Conservation (phyloP, 2,888 invertebrate species). For the Balanococcus diminutus region DNA sequence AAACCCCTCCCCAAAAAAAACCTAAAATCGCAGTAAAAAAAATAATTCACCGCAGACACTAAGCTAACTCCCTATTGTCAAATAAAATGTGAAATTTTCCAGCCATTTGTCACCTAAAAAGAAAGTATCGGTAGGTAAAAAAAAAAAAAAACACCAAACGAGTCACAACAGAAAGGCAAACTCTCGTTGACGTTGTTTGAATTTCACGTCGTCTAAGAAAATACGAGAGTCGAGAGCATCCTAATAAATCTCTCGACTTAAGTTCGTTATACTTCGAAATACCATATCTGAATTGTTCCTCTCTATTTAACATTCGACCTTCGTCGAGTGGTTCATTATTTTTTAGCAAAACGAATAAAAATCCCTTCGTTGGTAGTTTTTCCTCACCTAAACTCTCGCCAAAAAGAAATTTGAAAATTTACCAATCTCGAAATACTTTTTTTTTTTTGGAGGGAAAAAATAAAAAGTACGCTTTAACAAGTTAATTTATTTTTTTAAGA, state of each 20-base stretch:
- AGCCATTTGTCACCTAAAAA: background rate
- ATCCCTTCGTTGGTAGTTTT: background rate
- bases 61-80: background rate
- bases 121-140: background rate
- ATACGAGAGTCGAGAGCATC: background rate
- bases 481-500: constrained; percentile 21
- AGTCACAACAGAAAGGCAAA: background rate
- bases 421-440: background rate
- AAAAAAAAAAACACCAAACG: background rate
- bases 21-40: background rate
- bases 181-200: background rate
- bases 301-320: constrained; percentile 23
- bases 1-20: background rate
- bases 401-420: background rate
- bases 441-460: background rate
- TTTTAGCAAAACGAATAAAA: background rate
- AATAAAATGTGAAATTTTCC: background rate
- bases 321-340: constrained; percentile 23
- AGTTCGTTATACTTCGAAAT: constrained; percentile 19
- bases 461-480: background rate
- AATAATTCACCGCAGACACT: background rate
- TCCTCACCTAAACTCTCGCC: background rate
- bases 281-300: background rate
- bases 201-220: background rate
- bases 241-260: background rate